Conservation (phyloP, 2,113 vertebrate genomes). For the Pongo pygmaeus region DNA sequence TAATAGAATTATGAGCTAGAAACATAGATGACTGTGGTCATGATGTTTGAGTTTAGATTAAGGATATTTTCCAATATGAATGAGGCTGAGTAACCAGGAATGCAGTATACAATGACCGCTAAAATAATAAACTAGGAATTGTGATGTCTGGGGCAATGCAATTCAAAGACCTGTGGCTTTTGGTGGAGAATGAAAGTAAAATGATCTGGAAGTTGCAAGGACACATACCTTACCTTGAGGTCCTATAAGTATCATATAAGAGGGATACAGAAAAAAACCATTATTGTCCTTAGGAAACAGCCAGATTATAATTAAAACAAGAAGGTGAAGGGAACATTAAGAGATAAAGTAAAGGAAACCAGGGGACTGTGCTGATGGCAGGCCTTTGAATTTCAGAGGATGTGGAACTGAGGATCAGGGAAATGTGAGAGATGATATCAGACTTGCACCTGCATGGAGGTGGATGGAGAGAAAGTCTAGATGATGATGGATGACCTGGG, state of each 20-base stretch:
- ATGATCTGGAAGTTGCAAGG: background rate
- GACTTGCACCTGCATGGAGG: background rate
- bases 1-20: background rate
- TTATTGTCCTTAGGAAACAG: background rate
- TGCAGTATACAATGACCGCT: background rate
- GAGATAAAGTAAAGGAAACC: background rate
- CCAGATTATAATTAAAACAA: background rate
- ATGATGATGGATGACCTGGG: background rate
- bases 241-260: slow-evolving; percentile 8
- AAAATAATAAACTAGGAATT: background rate
- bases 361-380: background rate
- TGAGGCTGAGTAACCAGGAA: background rate
- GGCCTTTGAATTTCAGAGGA: background rate
- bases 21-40: background rate
- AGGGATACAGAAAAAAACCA: background rate
- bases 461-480: background rate
- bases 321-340: background rate
- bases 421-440: background rate
- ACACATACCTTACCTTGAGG: background rate
- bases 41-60: background rate
- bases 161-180: background rate
- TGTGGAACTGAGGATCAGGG: background rate
- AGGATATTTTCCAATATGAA: background rate
- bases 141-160: background rate
- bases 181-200: background rate